phyloP scores from a whole-genome alignment of 2,888 invertebrate species.

The Nowickia ferox region DNA sequence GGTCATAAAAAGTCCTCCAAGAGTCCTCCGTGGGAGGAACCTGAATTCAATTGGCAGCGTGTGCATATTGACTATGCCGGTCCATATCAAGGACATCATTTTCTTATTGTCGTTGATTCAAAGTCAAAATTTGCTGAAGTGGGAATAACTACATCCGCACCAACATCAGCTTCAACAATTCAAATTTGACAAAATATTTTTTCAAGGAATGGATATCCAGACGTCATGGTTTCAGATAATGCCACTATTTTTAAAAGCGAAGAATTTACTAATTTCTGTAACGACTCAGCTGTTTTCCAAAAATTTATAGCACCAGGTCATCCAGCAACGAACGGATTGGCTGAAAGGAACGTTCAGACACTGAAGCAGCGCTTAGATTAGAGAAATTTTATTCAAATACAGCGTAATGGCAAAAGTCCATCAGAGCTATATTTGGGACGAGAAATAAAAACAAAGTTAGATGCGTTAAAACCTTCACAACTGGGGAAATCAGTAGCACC shows the following conservation, averaged over 20 bases:
- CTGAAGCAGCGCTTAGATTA: background rate
- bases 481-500: background rate
- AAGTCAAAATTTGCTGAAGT: background rate
- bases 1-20: background rate
- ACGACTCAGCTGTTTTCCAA: background rate
- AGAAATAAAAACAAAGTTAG: constrained; percentile 16
- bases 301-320: background rate
- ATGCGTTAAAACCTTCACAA: constrained; percentile 12
- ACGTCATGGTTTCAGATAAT: background rate
- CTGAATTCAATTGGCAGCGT: background rate
- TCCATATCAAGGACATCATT: background rate
- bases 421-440: constrained; percentile 2
- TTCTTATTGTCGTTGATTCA: background rate
- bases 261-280: background rate
- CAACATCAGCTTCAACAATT: background rate
- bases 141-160: background rate
- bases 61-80: background rate
- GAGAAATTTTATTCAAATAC: constrained; percentile 1
- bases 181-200: background rate
- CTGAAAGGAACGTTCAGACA: background rate
- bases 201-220: background rate
- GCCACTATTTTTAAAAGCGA: background rate
- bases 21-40: background rate
- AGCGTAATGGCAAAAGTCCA: constrained; percentile 5
- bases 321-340: background rate